phyloP scores from a whole-genome alignment of 2,888 invertebrate species.

The Noctua comes region DNA sequence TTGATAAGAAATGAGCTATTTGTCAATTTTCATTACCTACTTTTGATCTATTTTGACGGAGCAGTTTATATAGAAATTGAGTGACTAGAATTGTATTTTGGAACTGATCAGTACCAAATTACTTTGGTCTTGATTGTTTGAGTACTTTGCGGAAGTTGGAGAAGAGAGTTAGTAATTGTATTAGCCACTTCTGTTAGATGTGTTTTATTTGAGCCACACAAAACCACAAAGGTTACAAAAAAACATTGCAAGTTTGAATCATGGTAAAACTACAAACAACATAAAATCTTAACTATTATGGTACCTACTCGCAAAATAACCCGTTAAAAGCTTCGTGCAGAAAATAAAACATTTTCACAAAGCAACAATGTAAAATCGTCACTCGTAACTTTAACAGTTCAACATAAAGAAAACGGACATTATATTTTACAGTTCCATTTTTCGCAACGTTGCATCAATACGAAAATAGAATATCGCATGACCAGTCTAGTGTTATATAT shows the following conservation, averaged over 20 bases:
- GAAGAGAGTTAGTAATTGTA: constrained; percentile 4
- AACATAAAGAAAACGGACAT: constrained; percentile 42
- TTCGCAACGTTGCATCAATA: constrained; percentile 51
- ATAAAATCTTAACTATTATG: constrained; percentile 14
- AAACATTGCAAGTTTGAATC: not conserved
- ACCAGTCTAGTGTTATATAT: constrained; percentile 46
- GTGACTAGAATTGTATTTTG: not conserved
- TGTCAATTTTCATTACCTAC: not conserved
- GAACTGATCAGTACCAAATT: constrained; percentile 26
- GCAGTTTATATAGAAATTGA: not conserved
- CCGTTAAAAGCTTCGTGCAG: constrained; percentile 10
- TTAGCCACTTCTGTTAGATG: not conserved
- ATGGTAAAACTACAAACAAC: not conserved
- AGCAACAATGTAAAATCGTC: constrained; percentile 35
- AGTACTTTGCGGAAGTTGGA: constrained; percentile 23
- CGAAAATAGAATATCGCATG: constrained; percentile 61
- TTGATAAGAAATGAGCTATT: not conserved
- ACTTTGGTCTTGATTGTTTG: constrained; percentile 28
- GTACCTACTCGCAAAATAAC: constrained; percentile 16
- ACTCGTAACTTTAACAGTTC: constrained; percentile 28
- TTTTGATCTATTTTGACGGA: not conserved
- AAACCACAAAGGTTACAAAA: not conserved
- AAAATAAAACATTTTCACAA: constrained; percentile 34
- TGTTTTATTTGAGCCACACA: constrained; percentile 8
- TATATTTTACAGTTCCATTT: constrained; percentile 62